Conservation (phyloP, 1,140 invertebrate species). For the Drosophila kikkawai region DNA sequence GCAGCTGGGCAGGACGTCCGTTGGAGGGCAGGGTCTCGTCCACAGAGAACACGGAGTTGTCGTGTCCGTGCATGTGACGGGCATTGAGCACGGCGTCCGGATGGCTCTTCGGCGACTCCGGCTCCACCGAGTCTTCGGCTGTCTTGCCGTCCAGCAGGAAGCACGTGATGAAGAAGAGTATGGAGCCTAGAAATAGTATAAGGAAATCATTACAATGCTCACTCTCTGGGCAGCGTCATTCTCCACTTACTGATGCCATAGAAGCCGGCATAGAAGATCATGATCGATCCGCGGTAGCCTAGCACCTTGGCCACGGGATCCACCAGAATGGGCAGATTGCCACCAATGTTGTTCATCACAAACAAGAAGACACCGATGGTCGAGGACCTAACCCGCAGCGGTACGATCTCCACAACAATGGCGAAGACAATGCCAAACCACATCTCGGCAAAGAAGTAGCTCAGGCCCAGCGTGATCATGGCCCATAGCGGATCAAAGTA, state of each 20-base stretch:
- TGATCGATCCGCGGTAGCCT: conserved; percentile 92
- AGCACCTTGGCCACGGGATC: conserved; percentile 92
- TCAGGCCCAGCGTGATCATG: conserved; percentile 93
- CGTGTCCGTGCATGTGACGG: conserved; percentile 78
- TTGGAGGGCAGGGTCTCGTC: conserved; percentile 74
- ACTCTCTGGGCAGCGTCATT: background rate
- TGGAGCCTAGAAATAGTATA: conserved; percentile 54
- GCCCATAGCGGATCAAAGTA: conserved; percentile 93
- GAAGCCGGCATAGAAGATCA: conserved; percentile 94
- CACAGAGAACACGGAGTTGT: conserved; percentile 78
- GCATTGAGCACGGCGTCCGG: conserved; percentile 58
- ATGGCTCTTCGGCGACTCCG: conserved; percentile 52
- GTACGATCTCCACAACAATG: conserved; percentile 94
- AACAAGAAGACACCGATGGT: conserved; percentile 94
- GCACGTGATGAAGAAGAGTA: conserved; percentile 80
- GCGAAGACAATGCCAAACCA: conserved; percentile 97
- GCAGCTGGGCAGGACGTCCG: conserved; percentile 69
- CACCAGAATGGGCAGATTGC: conserved; percentile 94
- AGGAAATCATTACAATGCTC: background rate
- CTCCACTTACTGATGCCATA: conserved; percentile 89
- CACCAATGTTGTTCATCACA: conserved; percentile 97
- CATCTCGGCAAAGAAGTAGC: conserved; percentile 96
- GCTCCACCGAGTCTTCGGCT: conserved; percentile 13
- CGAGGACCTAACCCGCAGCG: conserved; percentile 91
- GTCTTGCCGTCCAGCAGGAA: conserved; percentile 78